phyloP scores from a whole-genome alignment of 2,113 vertebrate genomes.

The Gulo gulo region DNA sequence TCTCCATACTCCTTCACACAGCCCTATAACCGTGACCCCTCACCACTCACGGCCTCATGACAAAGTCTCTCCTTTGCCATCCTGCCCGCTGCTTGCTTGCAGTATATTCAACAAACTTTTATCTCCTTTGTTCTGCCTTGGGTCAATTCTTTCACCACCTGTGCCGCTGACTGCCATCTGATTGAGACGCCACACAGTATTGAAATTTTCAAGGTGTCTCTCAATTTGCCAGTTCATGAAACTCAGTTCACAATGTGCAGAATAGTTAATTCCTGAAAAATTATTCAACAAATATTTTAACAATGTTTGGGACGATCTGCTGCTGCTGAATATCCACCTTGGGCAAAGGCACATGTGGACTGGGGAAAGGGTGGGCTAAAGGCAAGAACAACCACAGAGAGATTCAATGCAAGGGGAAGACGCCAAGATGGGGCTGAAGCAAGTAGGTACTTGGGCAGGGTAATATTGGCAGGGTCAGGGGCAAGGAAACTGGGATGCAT shows the following conservation, averaged over 20 bases:
- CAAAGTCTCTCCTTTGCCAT: neutral
- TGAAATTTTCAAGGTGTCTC: neutral
- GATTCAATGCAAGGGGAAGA: neutral
- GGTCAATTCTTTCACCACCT: neutral
- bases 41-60: neutral
- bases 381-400: neutral
- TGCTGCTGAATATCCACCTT: neutral
- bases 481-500: neutral
- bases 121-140: neutral
- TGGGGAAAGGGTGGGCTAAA: neutral
- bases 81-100: neutral
- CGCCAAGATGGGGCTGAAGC: neutral
- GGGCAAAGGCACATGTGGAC: neutral
- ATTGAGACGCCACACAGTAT: neutral
- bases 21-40: neutral
- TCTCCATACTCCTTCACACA: neutral
- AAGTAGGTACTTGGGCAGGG: neutral
- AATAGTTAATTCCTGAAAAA: neutral
- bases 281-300: neutral
- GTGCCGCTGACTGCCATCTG: neutral
- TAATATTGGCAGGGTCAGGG: accelerated
- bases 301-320: neutral
- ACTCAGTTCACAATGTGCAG: neutral
- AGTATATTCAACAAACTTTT: neutral
- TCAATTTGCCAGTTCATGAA: neutral